Evolutionary conservation across 2,113 vertebrate genomes (phyloP).

Genomic region (Poeciliopsis retropinna): DNA sequence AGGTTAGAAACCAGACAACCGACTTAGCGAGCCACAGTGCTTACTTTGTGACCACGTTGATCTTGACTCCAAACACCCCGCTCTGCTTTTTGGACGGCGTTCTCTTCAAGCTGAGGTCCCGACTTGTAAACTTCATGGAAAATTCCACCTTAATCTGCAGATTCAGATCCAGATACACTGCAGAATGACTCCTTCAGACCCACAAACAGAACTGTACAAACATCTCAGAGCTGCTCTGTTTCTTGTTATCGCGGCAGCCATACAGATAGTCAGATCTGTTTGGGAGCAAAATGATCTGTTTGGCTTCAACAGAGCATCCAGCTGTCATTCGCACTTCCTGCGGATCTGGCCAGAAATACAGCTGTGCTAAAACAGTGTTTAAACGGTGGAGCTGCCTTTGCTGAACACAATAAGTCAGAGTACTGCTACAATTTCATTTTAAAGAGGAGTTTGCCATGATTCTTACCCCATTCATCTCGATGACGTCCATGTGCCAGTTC

Average conservation of each 20-base stretch:
- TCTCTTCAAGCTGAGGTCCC: slow-evolving; percentile 96
- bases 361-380: background rate
- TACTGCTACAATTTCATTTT: background rate
- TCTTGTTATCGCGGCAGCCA: background rate
- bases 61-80: slow-evolving; percentile 97
- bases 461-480: slow-evolving; percentile 98
- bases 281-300: background rate
- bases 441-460: background rate
- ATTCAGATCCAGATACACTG: slow-evolving; percentile 1
- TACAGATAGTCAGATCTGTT: background rate
- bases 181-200: background rate
- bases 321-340: background rate
- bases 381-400: background rate
- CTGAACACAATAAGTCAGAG: background rate
- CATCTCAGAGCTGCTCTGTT: background rate
- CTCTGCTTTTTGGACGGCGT: slow-evolving; percentile 98
- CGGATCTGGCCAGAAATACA: background rate
- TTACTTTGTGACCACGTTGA: slow-evolving; percentile 97
- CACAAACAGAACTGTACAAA: background rate
- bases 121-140: slow-evolving; percentile 99
- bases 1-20: background rate
- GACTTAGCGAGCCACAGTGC: slow-evolving; percentile 1
- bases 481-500: slow-evolving; percentile 98
- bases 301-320: background rate
- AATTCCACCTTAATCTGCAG: slow-evolving; percentile 98